Base-by-base conservation (phyloP, 2,797 vertebrate genomes). In the Arctocebus calabarensis region DNA sequence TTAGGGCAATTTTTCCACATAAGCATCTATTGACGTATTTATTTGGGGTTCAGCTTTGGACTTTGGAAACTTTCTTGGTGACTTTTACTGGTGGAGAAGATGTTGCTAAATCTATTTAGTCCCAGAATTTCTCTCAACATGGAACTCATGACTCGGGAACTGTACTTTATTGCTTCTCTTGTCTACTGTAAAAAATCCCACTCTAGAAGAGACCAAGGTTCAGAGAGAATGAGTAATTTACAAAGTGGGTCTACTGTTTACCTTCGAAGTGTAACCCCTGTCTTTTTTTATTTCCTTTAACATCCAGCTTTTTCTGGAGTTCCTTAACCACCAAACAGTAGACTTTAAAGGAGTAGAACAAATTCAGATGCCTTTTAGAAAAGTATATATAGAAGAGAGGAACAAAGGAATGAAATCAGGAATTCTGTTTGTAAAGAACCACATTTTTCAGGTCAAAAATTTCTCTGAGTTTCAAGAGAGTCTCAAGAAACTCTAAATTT, bases 91-190 rank as follows among this genome's bases (percentile, higher is more conserved):
- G 25, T 85, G 68, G 40, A 82, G 68, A 73, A 70, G 74, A 70
- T 78, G 52, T 34, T 91, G 23, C 43, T 84, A 81, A 95, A 84
- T 79, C 70, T 79, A n/a, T 82, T 62, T 89, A 64, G 32, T 84
- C 62, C 14, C 52, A 77, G 3, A 25, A 87, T 93, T 79, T 96
- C 73, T 94, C 68, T 86, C 8, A 32, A 25, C 43, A 89, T 74
- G 43, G 10, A 20, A n/a, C 23, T 70, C 32, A 29, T 64, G 64
- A 84, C 17, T 82, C 87, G 59, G 40, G 48, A 88, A 79, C 48
- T 74, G 11, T 40, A 29, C 19, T 82, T 79, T 79, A 64, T n/a
- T 71, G 32, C 29, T 55, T 83, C 71, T 52, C 37, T 29, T n/a
- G 32, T 85, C 83, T 68, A 27, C 1, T 20, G 9, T 75, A 3